phyloP scores from a whole-genome alignment of 2,797 vertebrate species.

The Muraenolepis orangiensis region DNA sequence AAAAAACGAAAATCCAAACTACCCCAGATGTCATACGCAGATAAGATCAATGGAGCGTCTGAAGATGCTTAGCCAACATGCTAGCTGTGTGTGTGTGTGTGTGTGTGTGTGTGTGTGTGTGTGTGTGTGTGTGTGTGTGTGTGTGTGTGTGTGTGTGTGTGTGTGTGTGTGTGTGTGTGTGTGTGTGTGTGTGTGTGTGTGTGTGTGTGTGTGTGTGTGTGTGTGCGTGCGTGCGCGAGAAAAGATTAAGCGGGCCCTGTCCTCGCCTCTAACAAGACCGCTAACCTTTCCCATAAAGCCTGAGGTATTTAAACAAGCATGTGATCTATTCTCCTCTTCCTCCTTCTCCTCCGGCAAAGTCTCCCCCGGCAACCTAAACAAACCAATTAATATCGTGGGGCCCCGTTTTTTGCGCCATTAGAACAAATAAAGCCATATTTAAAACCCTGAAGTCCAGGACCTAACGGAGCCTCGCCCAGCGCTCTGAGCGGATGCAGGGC shows the following conservation, averaged over 20 bases:
- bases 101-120: background rate
- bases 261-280: no score
- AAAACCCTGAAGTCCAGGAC: background rate
- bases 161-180: background rate
- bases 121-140: conserved; percentile 8
- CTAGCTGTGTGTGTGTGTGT: background rate
- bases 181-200: conserved; percentile 4
- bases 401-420: conserved; percentile 13
- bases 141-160: background rate
- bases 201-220: conserved; percentile 3
- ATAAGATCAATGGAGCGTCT: conserved; percentile 14
- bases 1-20: no score
- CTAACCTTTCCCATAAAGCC: background rate
- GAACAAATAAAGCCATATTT: conserved; percentile 17
- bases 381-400: background rate
- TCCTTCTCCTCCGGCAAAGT: no score
- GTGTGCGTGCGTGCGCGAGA: conserved; percentile 4
- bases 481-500: background rate
- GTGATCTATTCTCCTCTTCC: conserved; percentile 36
- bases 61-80: conserved; percentile 13
- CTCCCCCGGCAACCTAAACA: conserved; percentile 20
- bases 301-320: conserved; percentile 16
- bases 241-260: background rate
- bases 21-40: background rate
- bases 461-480: background rate